A percentile compares a stretch with the other conserved stretches of the same genome.
Evolutionary conservation across 2,113 vertebrate genomes (phyloP).

Genomic region (Bubalus kerabau): DNA sequence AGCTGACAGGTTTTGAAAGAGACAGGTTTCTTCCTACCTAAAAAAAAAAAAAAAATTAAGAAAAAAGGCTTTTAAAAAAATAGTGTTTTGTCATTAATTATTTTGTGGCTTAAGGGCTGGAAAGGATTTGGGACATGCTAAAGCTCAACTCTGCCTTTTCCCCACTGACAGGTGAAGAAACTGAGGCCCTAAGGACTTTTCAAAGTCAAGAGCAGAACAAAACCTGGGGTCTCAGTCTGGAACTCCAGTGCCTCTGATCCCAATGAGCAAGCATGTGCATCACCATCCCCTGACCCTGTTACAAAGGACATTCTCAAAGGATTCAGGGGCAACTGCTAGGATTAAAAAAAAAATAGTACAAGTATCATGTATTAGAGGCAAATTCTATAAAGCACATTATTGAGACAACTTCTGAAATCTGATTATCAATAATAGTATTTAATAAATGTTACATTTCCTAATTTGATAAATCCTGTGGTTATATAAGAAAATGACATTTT

Average conservation of each 20-base stretch:
- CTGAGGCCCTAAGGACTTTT: background rate
- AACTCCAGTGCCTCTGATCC: background rate
- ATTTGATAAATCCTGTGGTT: background rate
- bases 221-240: background rate
- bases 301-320: background rate
- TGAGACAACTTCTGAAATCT: background rate
- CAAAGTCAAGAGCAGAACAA: background rate
- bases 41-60: background rate
- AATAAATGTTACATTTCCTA: background rate
- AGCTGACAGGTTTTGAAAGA: slow-evolving; percentile 41
- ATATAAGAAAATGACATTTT: background rate
- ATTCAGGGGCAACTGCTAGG: background rate
- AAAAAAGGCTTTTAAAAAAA: background rate
- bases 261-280: background rate
- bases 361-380: background rate
- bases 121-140: background rate
- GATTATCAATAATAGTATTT: background rate
- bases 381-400: background rate
- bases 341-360: background rate
- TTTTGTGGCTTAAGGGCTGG: background rate
- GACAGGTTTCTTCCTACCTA: slow-evolving; percentile 4
- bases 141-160: background rate
- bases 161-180: background rate
- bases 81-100: background rate
- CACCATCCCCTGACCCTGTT: background rate